Percentiles rank a stretch among this genome's conserved stretches.
Evolutionary conservation across 2,113 vertebrate genomes (phyloP).

Genomic region (Erythrolamprus reginae): DNA sequence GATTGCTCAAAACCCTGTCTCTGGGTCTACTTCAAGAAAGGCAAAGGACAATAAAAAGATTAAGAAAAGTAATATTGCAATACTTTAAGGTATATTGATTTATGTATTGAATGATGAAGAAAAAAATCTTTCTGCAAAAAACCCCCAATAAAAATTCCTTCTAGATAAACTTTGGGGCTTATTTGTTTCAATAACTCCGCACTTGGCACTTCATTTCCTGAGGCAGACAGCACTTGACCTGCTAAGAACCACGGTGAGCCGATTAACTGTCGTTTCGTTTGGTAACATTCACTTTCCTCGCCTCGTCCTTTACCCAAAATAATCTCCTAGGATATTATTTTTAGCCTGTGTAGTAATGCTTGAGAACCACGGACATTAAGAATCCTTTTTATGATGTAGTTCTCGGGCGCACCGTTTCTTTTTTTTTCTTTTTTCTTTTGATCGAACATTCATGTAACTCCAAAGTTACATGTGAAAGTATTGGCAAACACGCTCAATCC

Average conservation of each 20-base stretch:
- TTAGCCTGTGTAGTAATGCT: not conserved
- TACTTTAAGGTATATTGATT: no score
- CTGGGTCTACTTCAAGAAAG: no score
- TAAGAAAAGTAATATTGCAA: no score
- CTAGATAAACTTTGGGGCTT: not conserved
- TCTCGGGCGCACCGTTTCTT: not conserved
- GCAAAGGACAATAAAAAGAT: no score
- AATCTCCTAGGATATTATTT: not conserved
- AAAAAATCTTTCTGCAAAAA: no score
- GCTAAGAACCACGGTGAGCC: not conserved
- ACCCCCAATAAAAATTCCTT: no score
- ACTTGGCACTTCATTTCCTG: not conserved
- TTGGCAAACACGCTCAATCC: not conserved
- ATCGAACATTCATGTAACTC: not conserved
- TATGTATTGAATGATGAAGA: no score
- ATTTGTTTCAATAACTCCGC: not conserved
- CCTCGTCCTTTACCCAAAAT: not conserved
- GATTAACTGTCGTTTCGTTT: not conserved
- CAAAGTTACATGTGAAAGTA: not conserved
- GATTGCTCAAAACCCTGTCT: no score
- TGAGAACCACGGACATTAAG: not conserved
- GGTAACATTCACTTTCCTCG: no score
- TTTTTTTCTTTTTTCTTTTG: no score
- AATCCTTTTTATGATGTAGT: not conserved
- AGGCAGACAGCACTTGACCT: not conserved